Conservation (phyloP, 2,113 vertebrate genomes). For the Pelvicachromis taeniatus region DNA sequence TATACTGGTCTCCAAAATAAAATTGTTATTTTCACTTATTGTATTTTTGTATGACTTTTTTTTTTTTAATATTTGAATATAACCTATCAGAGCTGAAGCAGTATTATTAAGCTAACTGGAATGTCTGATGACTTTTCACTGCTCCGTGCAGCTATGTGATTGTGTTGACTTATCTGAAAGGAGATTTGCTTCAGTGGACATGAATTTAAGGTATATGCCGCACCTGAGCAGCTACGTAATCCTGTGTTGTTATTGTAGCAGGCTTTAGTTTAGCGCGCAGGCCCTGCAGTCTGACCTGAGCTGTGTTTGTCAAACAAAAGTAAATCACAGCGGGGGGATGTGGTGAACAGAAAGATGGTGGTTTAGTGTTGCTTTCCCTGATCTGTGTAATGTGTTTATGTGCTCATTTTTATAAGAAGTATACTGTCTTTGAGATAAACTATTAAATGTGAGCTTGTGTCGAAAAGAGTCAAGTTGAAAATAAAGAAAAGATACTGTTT, state of each 20-base stretch:
- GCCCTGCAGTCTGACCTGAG: slow-evolving; percentile 54
- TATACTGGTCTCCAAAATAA: neutral
- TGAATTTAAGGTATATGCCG: slow-evolving; percentile 51
- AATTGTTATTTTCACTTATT: neutral
- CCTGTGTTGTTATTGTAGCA: slow-evolving; percentile 62
- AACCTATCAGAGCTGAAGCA: neutral
- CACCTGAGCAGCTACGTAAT: slow-evolving; percentile 66
- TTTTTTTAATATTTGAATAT: neutral
- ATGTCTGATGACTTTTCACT: neutral
- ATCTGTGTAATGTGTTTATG: neutral
- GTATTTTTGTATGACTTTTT: neutral
- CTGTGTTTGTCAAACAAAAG: slow-evolving; percentile 63
- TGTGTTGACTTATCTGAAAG: slow-evolving; percentile 53
- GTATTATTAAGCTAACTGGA: neutral
- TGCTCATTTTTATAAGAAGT: neutral
- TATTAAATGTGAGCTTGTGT: neutral
- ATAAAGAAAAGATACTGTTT: neutral
- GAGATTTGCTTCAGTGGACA: slow-evolving; percentile 61
- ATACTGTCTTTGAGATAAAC: neutral
- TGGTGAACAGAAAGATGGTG: slow-evolving; percentile 34
- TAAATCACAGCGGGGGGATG: slow-evolving; percentile 45
- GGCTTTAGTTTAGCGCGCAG: slow-evolving; percentile 50
- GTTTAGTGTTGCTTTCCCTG: slow-evolving; percentile 18
- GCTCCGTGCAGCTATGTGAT: slow-evolving; percentile 5
- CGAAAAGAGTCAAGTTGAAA: neutral